phyloP scores from a whole-genome alignment of 2,888 invertebrate genomes.

The Encarsia formosa region DNA sequence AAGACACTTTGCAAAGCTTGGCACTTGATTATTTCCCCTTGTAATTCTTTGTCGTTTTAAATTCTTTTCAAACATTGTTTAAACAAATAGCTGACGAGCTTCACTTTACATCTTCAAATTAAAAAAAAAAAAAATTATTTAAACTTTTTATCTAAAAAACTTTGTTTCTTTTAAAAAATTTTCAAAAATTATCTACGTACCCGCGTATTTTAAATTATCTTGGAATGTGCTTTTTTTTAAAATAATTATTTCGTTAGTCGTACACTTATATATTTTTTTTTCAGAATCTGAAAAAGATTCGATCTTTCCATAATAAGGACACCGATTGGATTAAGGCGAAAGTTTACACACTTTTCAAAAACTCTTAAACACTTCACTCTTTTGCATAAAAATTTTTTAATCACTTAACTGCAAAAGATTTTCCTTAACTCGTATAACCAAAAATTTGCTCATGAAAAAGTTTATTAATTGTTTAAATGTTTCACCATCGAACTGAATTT shows the following conservation, averaged over 20 bases:
- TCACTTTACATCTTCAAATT: conserved; percentile 3
- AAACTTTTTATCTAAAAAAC: background rate
- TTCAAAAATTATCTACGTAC: too few relatives aligned
- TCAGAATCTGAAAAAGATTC: background rate
- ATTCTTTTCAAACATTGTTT: conserved; percentile 9
- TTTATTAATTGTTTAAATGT: too few relatives aligned
- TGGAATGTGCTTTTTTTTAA: background rate
- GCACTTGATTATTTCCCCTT: conserved; percentile 32
- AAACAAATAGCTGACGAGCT: too few relatives aligned
- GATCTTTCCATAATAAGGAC: conserved; percentile 15
- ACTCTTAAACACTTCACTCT: conserved; percentile 1
- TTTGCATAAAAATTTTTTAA: too few relatives aligned
- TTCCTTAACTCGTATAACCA: background rate
- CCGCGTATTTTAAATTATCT: background rate
- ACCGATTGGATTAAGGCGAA: conserved; percentile 30
- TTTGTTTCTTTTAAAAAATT: background rate
- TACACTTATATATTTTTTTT: background rate
- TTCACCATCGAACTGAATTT: too few relatives aligned
- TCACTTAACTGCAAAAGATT: background rate
- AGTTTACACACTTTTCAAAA: conserved; percentile 6
- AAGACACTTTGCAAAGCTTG: conserved; percentile 38
- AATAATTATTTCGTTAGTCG: background rate
- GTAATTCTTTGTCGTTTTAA: conserved; percentile 12
- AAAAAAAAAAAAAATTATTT: conserved; percentile 2
- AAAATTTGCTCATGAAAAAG: background rate